Conservation (phyloP, 2,888 invertebrate species). For the Halictus ligatus region DNA sequence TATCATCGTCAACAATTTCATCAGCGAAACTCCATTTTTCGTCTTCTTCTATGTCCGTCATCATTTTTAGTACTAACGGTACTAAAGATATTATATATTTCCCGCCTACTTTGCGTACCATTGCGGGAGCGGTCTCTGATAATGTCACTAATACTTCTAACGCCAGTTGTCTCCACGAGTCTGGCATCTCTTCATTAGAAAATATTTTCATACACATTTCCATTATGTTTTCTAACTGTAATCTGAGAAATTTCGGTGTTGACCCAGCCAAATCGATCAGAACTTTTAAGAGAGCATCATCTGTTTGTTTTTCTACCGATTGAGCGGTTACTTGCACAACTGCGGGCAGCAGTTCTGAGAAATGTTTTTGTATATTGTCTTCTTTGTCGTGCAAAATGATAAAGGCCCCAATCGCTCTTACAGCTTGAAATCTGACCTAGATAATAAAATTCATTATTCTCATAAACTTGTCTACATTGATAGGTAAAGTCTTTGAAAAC, state of each 20-base stretch:
- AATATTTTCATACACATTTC: slow-evolving; percentile 94
- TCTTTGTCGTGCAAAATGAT: slow-evolving; percentile 97
- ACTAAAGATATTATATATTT: slow-evolving; percentile 93
- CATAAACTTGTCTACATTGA: background rate
- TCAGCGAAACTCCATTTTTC: slow-evolving; percentile 95
- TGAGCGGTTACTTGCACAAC: slow-evolving; percentile 92
- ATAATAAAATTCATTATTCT: slow-evolving; percentile 34
- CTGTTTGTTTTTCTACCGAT: slow-evolving; percentile 93
- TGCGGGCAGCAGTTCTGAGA: slow-evolving; percentile 93
- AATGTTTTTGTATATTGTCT: slow-evolving; percentile 94
- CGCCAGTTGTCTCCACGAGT: slow-evolving; percentile 95
- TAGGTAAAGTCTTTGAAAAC: background rate
- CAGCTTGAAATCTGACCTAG: slow-evolving; percentile 91
- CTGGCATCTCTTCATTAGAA: slow-evolving; percentile 86
- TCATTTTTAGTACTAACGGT: slow-evolving; percentile 95
- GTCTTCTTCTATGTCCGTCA: slow-evolving; percentile 97
- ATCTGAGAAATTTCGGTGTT: slow-evolving; percentile 95
- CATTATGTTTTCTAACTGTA: slow-evolving; percentile 94
- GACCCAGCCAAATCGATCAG: slow-evolving; percentile 97
- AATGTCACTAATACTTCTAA: slow-evolving; percentile 95
- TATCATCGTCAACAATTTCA: slow-evolving; percentile 96
- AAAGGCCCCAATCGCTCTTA: slow-evolving; percentile 94
- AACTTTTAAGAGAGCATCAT: slow-evolving; percentile 96
- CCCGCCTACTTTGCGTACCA: slow-evolving; percentile 96
- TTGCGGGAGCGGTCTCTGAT: slow-evolving; percentile 97